phyloP scores from a whole-genome alignment of 2,797 vertebrate species.

The Setipinna tenuifilis region DNA sequence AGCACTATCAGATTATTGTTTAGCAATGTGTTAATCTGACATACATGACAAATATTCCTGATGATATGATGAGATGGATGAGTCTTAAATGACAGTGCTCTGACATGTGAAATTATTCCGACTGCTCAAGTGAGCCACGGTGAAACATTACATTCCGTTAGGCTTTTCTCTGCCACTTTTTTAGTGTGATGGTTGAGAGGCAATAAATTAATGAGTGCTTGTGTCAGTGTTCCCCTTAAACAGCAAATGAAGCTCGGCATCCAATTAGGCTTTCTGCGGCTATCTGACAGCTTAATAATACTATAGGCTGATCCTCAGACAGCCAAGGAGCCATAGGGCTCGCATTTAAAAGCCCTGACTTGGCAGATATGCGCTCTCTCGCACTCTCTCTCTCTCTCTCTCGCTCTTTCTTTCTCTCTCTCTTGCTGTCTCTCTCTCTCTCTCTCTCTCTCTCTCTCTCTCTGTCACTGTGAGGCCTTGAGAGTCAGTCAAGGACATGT shows the following conservation, averaged over 20 bases:
- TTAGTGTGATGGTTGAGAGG: neutral
- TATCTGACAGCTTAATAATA: conserved; percentile 28
- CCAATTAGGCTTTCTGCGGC: neutral
- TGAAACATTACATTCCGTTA: neutral
- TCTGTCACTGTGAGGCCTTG: neutral
- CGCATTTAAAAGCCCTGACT: neutral
- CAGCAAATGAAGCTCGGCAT: neutral
- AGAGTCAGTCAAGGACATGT: conserved; percentile 12
- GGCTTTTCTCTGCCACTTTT: neutral
- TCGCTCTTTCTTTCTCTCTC: neutral
- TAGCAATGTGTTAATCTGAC: neutral
- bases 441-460: neutral
- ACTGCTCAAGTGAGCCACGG: conserved; percentile 3
- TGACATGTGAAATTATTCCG: neutral
- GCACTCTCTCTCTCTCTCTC: neutral
- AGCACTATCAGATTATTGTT: neutral
- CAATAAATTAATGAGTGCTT: conserved; percentile 15
- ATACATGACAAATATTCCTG: neutral
- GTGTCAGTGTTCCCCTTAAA: conserved; percentile 16
- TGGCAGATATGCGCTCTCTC: neutral
- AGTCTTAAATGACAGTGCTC: neutral
- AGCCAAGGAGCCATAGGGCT: neutral
- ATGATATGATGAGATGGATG: neutral
- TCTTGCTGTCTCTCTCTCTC: neutral
- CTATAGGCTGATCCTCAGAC: neutral